These are phyloP conservation scores for Brachypodius melanocephalos DNA, from an alignment of 2,113 vertebrate genomes.

Conservation along the genomic window DNA sequence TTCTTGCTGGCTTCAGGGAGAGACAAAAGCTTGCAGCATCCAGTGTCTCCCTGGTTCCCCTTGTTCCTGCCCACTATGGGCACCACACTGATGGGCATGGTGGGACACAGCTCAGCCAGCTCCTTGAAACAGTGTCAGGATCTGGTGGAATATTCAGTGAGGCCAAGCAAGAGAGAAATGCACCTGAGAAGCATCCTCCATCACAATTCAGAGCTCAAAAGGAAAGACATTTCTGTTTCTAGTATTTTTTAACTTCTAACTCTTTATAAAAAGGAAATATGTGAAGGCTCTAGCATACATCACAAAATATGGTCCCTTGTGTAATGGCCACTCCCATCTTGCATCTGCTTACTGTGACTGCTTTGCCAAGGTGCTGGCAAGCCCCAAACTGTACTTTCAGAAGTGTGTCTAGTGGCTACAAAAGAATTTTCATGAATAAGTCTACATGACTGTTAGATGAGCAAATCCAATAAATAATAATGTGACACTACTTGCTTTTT, in stretches of 20 bases:
- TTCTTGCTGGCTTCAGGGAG: background rate
- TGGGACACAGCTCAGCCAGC: background rate
- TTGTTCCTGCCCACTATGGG: background rate
- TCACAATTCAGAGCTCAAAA: background rate
- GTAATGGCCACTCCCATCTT: background rate
- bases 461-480: background rate
- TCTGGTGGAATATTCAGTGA: background rate
- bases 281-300: background rate
- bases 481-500: background rate
- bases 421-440: background rate
- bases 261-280: background rate
- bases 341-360: accelerated
- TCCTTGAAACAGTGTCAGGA: background rate
- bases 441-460: background rate
- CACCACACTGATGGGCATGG: accelerated
- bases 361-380: background rate
- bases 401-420: background rate
- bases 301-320: background rate
- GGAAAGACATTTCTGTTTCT: background rate
- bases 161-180: background rate
- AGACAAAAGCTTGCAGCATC: background rate
- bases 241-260: background rate
- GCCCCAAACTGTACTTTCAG: background rate
- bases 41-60: accelerated
- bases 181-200: background rate